Evolutionary conservation across 2,797 vertebrate genomes (phyloP), one percentile per base, ranked within the genome.

Genomic region (Gorsachius magnificus): DNA sequence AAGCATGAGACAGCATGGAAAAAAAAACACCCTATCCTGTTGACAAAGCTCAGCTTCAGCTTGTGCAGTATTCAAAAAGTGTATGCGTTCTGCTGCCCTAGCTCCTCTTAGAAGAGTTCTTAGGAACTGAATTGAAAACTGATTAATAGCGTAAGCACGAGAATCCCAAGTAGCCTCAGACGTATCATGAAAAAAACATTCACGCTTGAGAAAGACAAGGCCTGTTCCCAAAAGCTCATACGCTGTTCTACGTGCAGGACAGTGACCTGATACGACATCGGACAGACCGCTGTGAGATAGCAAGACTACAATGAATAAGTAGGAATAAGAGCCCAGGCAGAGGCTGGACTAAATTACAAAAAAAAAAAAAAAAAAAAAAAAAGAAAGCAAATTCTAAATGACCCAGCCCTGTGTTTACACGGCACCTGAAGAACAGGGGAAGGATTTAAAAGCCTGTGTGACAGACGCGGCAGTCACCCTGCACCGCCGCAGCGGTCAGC

Each of bases 81-180:
- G 2, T 4, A 79, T 13, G 12, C 21, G 35, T 54, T 57, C 57
- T 53, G 71, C 36, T 83, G 25, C 25, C 36, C 36, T 38, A 53
- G 12, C 12, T 68, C 48, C 28, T 61, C 45, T 41, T 74, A 20
- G 5, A 66, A n/a, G 22, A 69, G 19, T 48, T 68, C 38, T 31
- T 46, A 46, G 41, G 19, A 74, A 54, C 5, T 29, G 15, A 69
- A 56, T 14, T 29, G 12, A 83, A 76, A 85, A 76, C 16, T 16
- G 11, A 31, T 64, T 26, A 50, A 45, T 9, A 6, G 36, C 4
- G 2, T 12, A 41, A 57, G 83, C 41, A 60, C 0, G 0, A 45
- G 19, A 74, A 53, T 56, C 29, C 29, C 10, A 5, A 56, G 31
- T 4, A 33, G 50, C 50, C 54, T 68, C 48, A 81, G 74, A 25